Conservation (phyloP, 2,888 invertebrate species). For the Cephus pulcher region DNA sequence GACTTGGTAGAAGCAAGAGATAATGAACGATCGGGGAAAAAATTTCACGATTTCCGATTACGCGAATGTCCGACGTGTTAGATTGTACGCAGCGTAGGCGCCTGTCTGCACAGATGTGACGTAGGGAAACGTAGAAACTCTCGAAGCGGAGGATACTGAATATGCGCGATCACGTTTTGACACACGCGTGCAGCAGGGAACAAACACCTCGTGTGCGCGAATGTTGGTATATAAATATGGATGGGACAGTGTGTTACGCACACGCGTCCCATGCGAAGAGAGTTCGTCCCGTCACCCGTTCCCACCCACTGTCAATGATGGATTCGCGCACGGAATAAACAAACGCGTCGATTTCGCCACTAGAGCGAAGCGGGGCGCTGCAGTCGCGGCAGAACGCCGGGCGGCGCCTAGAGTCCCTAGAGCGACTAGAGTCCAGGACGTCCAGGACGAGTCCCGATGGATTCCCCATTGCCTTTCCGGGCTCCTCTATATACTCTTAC, state of each 20-base stretch:
- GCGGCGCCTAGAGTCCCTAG: background rate
- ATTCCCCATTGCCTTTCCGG: background rate
- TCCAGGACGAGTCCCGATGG: background rate
- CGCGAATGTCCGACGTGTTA: background rate
- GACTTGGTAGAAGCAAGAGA: background rate
- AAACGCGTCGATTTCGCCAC: background rate
- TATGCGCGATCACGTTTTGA: background rate
- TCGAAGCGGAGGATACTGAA: background rate
- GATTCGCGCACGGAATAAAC: background rate
- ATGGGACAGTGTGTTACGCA: background rate
- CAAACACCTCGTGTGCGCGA: background rate
- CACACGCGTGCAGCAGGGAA: background rate
- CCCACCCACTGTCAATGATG: background rate
- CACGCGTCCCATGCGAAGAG: background rate
- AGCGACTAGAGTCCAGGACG: too few relatives aligned
- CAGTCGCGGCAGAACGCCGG: background rate
- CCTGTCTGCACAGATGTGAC: background rate
- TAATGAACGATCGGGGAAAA: background rate
- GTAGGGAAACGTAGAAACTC: background rate
- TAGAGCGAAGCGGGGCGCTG: conserved; percentile 5
- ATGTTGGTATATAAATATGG: background rate
- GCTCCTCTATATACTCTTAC: background rate
- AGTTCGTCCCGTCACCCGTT: background rate
- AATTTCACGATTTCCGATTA: background rate
- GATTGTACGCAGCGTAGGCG: background rate